These are phyloP conservation scores for Potorous gilbertii DNA, from an alignment of 2,797 vertebrate genomes.

Conservation along the genomic window DNA sequence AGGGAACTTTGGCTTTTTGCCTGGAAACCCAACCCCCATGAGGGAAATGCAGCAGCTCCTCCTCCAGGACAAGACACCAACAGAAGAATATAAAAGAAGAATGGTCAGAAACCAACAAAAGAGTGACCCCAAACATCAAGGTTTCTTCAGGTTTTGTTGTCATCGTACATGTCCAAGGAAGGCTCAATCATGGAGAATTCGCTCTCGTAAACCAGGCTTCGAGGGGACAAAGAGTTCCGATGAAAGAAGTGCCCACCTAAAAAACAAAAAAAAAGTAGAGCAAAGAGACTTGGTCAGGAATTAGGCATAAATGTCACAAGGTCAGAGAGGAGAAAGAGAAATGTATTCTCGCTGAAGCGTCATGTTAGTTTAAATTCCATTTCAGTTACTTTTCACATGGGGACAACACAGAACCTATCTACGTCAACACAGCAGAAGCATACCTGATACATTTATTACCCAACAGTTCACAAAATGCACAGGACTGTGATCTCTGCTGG, in stretches of 20 bases:
- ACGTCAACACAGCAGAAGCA: neutral
- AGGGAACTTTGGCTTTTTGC: conserved; percentile 76
- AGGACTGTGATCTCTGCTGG: neutral
- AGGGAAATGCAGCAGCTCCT: conserved; percentile 83
- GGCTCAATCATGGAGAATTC: conserved; percentile 95
- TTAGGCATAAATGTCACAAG: rapidly evolving
- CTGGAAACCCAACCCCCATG: conserved; percentile 78
- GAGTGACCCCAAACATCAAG: conserved; percentile 80
- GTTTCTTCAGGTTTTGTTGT: conserved; percentile 96
- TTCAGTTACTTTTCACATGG: neutral
- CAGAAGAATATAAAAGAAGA: conserved; percentile 86
- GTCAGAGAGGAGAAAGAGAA: neutral
- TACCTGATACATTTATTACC: neutral
- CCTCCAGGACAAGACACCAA: conserved; percentile 85
- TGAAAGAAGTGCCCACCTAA: conserved; percentile 93
- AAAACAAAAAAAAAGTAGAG: conserved; percentile 72
- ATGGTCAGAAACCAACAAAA: conserved; percentile 82
- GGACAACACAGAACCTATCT: neutral
- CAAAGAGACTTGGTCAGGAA: conserved; percentile 53
- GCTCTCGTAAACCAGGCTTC: conserved; percentile 92
- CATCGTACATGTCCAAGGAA: conserved; percentile 93
- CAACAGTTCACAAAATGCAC: neutral
- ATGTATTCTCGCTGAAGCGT: neutral
- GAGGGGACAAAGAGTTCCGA: conserved; percentile 92
- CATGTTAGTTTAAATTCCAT: neutral